These are phyloP conservation scores for Gobio occitaniae DNA, from an alignment of 2,797 vertebrate genomes.

Conservation along the genomic window DNA sequence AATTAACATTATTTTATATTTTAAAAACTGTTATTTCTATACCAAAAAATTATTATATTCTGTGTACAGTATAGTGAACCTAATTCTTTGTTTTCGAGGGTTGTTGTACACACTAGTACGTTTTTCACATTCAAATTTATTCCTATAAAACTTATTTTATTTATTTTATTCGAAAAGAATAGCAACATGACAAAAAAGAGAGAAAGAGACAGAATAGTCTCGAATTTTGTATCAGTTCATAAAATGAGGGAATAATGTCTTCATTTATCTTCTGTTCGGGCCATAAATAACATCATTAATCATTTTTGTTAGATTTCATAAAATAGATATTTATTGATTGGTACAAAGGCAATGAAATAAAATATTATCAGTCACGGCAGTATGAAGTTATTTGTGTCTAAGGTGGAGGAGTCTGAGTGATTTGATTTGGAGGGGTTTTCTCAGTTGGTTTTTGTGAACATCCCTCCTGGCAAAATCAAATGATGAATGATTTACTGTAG, in stretches of 20 bases:
- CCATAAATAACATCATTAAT: conserved; percentile 45
- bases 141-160: neutral
- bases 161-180: neutral
- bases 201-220: neutral
- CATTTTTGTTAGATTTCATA: conserved; percentile 42
- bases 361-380: conserved; percentile 38
- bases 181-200: neutral
- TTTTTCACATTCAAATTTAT: neutral
- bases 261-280: conserved; percentile 48
- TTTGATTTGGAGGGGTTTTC: conserved; percentile 37
- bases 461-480: conserved; percentile 30
- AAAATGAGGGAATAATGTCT: conserved; percentile 47
- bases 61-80: neutral
- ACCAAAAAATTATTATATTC: neutral
- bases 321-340: conserved; percentile 52
- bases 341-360: conserved; percentile 41
- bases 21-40: neutral
- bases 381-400: conserved; percentile 28
- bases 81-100: neutral
- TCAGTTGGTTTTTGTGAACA: conserved; percentile 31
- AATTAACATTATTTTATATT: too few relatives aligned
- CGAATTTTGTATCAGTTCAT: neutral
- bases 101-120: neutral
- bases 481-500: conserved; percentile 36
- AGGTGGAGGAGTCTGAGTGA: conserved; percentile 22